Evolutionary conservation across 1,140 invertebrate species (phyloP).

Genomic region (Drosophila albomicans): DNA sequence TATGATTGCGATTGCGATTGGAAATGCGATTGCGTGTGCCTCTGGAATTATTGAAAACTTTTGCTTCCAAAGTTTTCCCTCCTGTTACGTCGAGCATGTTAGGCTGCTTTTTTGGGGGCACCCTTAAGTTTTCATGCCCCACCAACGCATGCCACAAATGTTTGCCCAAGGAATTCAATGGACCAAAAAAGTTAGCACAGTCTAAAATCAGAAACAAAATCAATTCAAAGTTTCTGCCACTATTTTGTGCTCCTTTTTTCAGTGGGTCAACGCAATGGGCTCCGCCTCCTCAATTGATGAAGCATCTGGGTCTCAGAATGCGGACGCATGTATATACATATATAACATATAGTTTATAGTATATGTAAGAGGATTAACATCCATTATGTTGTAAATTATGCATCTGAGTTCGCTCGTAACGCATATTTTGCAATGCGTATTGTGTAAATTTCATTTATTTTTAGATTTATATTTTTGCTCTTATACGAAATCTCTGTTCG

Average conservation of each 20-base stretch:
- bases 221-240: slow-evolving; percentile 60
- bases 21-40: slow-evolving; percentile 18
- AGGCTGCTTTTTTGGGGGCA: not conserved
- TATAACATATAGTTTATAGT: not conserved
- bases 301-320: slow-evolving; percentile 31
- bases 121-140: slow-evolving; percentile 33
- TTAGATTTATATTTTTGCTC: slow-evolving; percentile 74
- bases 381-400: slow-evolving; percentile 67
- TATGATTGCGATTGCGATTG: slow-evolving; percentile 48
- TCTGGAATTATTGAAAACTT: slow-evolving; percentile 37
- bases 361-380: slow-evolving; percentile 56
- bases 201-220: slow-evolving; percentile 56
- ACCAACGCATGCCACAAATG: slow-evolving; percentile 41
- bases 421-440: slow-evolving; percentile 46
- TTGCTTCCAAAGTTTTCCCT: slow-evolving; percentile 21
- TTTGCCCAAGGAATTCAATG: slow-evolving; percentile 57
- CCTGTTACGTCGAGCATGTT: not conserved
- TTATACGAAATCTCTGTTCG: slow-evolving; percentile 52
- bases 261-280: slow-evolving; percentile 23
- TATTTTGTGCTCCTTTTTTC: slow-evolving; percentile 18
- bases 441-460: slow-evolving; percentile 74
- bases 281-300: slow-evolving; percentile 3
- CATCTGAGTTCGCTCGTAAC: slow-evolving; percentile 30
- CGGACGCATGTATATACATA: not conserved
- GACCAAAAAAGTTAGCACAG: slow-evolving; percentile 39